phyloP scores from a whole-genome alignment of 2,113 vertebrate species.

The Todiramphus chloris region DNA sequence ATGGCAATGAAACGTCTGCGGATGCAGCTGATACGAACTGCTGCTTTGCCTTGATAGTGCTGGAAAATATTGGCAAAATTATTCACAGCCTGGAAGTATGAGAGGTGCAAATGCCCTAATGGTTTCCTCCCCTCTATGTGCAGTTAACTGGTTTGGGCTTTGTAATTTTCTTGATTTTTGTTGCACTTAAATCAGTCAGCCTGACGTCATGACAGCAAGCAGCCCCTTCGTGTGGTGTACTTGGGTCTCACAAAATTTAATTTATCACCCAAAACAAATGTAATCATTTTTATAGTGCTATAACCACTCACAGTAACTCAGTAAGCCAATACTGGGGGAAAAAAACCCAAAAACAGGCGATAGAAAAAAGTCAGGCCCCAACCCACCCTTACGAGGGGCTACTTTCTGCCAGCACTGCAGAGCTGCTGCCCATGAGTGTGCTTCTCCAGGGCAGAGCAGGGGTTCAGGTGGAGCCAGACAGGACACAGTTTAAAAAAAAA shows the following conservation, averaged over 20 bases:
- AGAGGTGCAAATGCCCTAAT: background rate
- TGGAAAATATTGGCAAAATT: background rate
- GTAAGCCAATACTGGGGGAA: rapidly evolving
- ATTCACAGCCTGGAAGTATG: background rate
- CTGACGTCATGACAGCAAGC: background rate
- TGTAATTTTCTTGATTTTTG: background rate
- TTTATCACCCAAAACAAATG: background rate
- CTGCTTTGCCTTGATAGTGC: background rate
- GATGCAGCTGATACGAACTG: background rate
- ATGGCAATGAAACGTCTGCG: background rate
- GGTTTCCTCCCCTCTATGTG: background rate
- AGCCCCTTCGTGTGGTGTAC: background rate
- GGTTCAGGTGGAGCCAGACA: background rate
- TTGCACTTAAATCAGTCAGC: background rate
- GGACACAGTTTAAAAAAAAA: background rate
- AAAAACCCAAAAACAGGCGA: no score
- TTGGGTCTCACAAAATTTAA: background rate
- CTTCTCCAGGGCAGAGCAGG: background rate
- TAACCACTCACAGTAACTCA: background rate
- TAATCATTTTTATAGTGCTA: background rate
- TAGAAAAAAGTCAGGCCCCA: background rate
- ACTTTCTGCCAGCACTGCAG: rapidly evolving
- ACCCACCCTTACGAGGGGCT: background rate
- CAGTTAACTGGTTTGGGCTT: background rate
- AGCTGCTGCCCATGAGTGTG: background rate